phyloP scores from a whole-genome alignment of 2,888 invertebrate species.

The Aphidoletes aphidimyza region DNA sequence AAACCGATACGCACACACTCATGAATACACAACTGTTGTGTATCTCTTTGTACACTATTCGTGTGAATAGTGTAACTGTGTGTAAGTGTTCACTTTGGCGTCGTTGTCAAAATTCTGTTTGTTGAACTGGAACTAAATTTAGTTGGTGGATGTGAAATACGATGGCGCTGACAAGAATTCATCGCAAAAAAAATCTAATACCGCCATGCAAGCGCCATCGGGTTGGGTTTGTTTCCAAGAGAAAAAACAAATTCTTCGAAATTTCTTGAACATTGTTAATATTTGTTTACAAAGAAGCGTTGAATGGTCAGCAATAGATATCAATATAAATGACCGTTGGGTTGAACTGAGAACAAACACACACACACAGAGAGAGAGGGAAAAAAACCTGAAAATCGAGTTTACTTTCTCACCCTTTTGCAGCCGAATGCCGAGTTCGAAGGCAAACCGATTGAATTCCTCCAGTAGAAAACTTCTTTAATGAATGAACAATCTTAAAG shows the following conservation, averaged over 20 bases:
- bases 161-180: too few species aligned
- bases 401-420: slow-evolving; percentile 19
- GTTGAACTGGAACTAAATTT: too few species aligned
- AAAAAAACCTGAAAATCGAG: slow-evolving; percentile 24
- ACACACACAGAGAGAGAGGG: too few species aligned
- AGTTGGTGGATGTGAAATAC: too few species aligned
- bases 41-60: too few species aligned
- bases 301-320: slow-evolving; percentile 27
- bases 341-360: background rate
- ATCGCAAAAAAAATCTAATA: too few species aligned
- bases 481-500: slow-evolving; percentile 19
- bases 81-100: too few species aligned
- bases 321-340: background rate
- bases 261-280: background rate
- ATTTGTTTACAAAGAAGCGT: background rate
- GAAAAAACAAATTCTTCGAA: background rate
- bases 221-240: too few species aligned
- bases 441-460: background rate
- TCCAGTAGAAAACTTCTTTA: background rate
- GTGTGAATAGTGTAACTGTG: too few species aligned
- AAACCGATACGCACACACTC: too few species aligned
- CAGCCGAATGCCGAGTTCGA: background rate
- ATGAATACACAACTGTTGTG: too few species aligned
- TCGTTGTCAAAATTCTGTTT: too few species aligned
- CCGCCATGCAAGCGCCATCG: background rate